Evolutionary conservation across 2,797 vertebrate genomes (phyloP), one percentile per base, ranked within the genome.

Genomic region (Lepilemur ruficaudatus): DNA sequence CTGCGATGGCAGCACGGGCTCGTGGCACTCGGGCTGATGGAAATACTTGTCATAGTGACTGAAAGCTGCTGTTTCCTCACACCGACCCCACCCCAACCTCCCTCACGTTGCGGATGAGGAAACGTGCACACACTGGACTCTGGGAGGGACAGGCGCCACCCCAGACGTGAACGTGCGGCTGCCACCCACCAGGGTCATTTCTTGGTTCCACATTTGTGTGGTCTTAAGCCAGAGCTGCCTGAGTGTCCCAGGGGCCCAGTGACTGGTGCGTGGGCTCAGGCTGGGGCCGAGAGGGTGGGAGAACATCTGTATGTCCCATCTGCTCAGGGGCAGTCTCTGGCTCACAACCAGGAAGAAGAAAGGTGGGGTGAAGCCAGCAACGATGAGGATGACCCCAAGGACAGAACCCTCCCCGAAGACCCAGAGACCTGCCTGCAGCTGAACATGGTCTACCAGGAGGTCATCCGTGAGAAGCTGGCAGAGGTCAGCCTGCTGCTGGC

Each of bases 371-470:
- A 89, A 2, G 95, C 75, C 30, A 97, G 95, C 0, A 97, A 97
- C 2, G 98, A 98, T 0, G 98, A 98, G 9, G 98, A 97, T 0
- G 93, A 95, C 22, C 93, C 99, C 15, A 83, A 98, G n/a, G 98
- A 98, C 84, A 96, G 76, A 11, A 23, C 96, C 2, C 98, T 99
- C 52, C 98, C 99, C 0, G 98, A 98, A n/a, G 98, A 99, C 20
- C 98, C 99, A 0, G 99, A 99, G 81, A 99, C 99, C 0, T 99
- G 99, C 95, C 98, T 99, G 73, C 99, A 99, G 97, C 98, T 99
- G 98, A 99, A 99, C 98, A 98, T 99, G 18, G 99, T 99, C 22
- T 99, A 99, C 97, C 99, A 99, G 97, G 99, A 99, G 25, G 99
- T 99, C 5, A 92, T 99, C 65, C 98, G 98, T 78, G 99, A 99